phyloP scores from a whole-genome alignment of 2,888 invertebrate species.

The Tromatobia lineatoria region DNA sequence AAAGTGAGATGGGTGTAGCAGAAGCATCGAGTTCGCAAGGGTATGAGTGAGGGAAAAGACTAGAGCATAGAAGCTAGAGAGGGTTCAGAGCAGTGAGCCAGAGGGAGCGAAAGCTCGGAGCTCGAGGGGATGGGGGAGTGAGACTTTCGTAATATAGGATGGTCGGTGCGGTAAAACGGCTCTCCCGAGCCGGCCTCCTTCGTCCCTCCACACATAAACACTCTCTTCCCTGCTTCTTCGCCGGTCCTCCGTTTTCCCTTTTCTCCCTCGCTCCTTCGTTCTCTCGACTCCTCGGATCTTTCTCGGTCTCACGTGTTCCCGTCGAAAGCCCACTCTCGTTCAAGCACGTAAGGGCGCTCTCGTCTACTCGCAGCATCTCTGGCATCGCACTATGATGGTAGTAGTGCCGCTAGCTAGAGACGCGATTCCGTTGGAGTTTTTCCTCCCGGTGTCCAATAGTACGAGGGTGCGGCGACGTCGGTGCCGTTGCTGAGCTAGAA shows the following conservation, averaged over 20 bases:
- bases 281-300: constrained; percentile 28
- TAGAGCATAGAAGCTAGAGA: constrained; percentile 60
- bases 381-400: constrained; percentile 36
- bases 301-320: constrained; percentile 64
- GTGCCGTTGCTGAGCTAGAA: constrained; percentile 41
- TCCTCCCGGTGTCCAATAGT: constrained; percentile 57
- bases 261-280: constrained; percentile 55
- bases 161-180: constrained; percentile 83
- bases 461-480: constrained; percentile 54
- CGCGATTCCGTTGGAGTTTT: constrained; percentile 60
- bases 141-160: constrained; percentile 83
- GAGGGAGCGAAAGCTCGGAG: constrained; percentile 66
- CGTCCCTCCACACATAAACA: constrained; percentile 74
- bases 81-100: constrained; percentile 65
- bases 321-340: constrained; percentile 62
- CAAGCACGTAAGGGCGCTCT: constrained; percentile 66
- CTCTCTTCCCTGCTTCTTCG: constrained; percentile 60
- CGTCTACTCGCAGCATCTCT: constrained; percentile 44
- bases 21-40: constrained; percentile 52
- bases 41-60: constrained; percentile 64
- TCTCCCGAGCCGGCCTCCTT: constrained; percentile 77
- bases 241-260: constrained; percentile 33
- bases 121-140: constrained; percentile 65
- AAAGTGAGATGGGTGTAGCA: constrained; percentile 64
- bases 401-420: constrained; percentile 44